Evolutionary conservation across 2,888 invertebrate species (phyloP).

Genomic region (Nudaria mundana): DNA sequence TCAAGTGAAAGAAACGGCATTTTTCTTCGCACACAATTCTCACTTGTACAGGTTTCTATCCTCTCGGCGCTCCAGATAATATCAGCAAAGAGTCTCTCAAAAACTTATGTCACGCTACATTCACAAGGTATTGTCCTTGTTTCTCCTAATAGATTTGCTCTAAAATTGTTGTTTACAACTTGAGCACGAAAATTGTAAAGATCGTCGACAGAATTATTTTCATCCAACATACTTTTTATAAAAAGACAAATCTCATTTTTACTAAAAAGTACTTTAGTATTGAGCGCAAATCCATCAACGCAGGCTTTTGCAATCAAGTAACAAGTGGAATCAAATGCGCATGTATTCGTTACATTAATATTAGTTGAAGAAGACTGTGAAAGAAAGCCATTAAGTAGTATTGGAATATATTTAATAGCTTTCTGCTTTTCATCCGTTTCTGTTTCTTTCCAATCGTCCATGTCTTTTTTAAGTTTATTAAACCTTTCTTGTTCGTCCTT

Average conservation of each 20-base stretch:
- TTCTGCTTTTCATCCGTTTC: neutral
- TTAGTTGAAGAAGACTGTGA: neutral
- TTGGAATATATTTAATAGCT: neutral
- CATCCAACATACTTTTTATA: constrained; percentile 1
- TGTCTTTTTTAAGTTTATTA: neutral
- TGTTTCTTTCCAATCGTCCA: neutral
- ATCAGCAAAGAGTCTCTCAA: neutral
- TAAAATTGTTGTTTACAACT: neutral
- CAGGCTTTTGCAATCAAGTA: neutral
- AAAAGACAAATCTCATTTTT: neutral
- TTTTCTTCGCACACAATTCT: neutral
- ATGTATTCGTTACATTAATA: neutral
- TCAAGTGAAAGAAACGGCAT: neutral
- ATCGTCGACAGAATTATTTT: neutral
- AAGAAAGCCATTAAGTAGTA: neutral
- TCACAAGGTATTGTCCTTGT: neutral
- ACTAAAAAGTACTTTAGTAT: neutral
- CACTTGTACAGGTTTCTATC: neutral
- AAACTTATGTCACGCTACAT: neutral
- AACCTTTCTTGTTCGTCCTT: neutral
- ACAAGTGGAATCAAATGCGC: neutral
- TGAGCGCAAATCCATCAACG: neutral
- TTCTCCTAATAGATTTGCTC: neutral
- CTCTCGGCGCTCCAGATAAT: neutral
- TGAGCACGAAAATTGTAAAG: neutral